Conservation (phyloP, 1,140 invertebrate genomes). For the Eulimnadia texana region DNA sequence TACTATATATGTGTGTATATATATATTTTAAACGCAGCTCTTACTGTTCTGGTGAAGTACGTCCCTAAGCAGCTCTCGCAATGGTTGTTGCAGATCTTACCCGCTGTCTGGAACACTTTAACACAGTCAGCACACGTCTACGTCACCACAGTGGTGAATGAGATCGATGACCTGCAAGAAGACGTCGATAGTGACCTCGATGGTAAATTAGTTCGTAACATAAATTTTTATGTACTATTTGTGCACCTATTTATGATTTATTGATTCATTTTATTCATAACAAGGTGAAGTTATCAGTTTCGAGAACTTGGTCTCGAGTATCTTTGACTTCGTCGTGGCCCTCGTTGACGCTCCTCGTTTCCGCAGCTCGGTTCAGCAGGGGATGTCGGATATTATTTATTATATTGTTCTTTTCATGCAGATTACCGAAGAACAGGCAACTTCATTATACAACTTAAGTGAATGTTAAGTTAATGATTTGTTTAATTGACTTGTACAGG, state of each 20-base stretch:
- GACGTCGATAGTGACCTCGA: conserved; percentile 42
- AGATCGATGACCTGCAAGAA: conserved; percentile 33
- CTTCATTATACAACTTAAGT: too few relatives aligned
- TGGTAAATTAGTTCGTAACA: conserved; percentile 27
- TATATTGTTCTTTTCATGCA: conserved; percentile 61
- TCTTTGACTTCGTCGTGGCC: conserved; percentile 57
- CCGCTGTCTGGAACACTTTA: conserved; percentile 53
- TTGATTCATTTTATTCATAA: conserved; percentile 19
- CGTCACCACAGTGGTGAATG: conserved; percentile 42
- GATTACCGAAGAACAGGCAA: conserved; percentile 56
- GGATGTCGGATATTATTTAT: conserved; percentile 53
- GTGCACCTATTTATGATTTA: not conserved
- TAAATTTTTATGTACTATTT: conserved; percentile 17
- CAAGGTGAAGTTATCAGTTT: conserved; percentile 54
- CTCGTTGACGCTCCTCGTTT: conserved; percentile 46
- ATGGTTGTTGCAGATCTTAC: conserved; percentile 48
- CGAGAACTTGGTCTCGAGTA: conserved; percentile 55
- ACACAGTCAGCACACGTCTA: conserved; percentile 51
- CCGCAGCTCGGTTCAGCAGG: conserved; percentile 44
- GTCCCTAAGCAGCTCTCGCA: conserved; percentile 47
- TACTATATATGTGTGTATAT: not conserved
- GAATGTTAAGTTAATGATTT: too few relatives aligned
- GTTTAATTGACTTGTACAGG: too few relatives aligned
- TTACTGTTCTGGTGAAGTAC: conserved; percentile 45
- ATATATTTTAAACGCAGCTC: conserved; percentile 28